Evolutionary conservation across 2,888 invertebrate species (phyloP).

Genomic region (Catonia carolina): DNA sequence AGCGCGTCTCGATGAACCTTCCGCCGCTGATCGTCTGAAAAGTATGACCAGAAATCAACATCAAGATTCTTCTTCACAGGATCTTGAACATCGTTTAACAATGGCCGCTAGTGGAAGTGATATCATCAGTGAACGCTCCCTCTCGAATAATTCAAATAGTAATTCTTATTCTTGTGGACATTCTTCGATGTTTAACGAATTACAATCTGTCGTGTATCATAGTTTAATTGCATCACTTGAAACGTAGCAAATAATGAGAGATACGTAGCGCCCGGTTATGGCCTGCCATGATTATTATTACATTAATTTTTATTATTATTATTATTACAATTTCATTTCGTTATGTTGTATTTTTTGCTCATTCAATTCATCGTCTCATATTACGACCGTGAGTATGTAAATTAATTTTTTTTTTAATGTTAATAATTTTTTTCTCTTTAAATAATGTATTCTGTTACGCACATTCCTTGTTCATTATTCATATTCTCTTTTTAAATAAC

Average conservation of each 20-base stretch:
- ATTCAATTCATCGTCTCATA: too few species aligned
- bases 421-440: too few species aligned
- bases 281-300: too few species aligned
- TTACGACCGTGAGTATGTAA: too few species aligned
- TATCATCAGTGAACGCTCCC: slow-evolving; percentile 10
- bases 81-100: neutral
- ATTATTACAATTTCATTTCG: too few species aligned
- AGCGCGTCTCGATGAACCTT: slow-evolving; percentile 27
- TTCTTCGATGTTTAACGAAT: slow-evolving; percentile 57
- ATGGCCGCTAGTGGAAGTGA: slow-evolving; percentile 6
- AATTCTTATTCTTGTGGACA: slow-evolving; percentile 51
- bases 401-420: too few species aligned
- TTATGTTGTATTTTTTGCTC: too few species aligned
- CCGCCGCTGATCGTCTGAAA: slow-evolving; percentile 32
- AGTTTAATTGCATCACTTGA: slow-evolving; percentile 53
- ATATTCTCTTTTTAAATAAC: too few species aligned
- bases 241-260: slow-evolving; percentile 41
- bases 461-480: too few species aligned
- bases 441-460: too few species aligned
- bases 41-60: slow-evolving; percentile 9
- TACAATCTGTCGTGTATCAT: slow-evolving; percentile 53
- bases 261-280: too few species aligned
- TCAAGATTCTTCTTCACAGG: neutral
- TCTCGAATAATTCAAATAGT: slow-evolving; percentile 19
- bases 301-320: too few species aligned